These are phyloP conservation scores for Sphenodon punctatus DNA, from an alignment of 2,797 vertebrate species.

Conservation along the genomic window DNA sequence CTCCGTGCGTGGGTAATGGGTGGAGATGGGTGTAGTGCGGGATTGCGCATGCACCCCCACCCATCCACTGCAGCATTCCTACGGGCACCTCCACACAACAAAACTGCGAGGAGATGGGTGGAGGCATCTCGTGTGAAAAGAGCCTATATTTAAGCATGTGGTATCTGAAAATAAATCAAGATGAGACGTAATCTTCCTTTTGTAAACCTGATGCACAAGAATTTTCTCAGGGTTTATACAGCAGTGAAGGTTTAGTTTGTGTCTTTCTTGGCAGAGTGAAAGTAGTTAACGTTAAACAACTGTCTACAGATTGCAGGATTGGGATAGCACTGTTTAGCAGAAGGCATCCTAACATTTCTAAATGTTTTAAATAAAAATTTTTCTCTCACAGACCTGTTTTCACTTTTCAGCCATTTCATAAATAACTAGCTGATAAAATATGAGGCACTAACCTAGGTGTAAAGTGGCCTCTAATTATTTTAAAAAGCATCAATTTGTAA, in stretches of 20 bases:
- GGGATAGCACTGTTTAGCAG: background rate
- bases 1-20: no score
- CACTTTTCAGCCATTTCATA: background rate
- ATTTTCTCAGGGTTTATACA: background rate
- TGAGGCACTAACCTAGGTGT: rapidly evolving
- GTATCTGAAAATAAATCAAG: background rate
- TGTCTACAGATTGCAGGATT: background rate
- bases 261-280: background rate
- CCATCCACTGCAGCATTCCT: no score
- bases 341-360: background rate
- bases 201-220: background rate
- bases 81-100: no score
- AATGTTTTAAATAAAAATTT: rapidly evolving
- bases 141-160: no score
- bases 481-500: background rate
- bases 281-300: background rate
- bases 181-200: constrained; percentile 22
- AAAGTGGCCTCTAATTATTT: background rate
- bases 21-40: no score
- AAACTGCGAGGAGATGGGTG: no score
- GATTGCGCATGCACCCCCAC: no score
- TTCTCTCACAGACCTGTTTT: background rate
- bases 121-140: no score
- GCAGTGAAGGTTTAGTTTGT: background rate
- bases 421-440: background rate